Conservation (phyloP, 2,797 vertebrate genomes). For the Melanogrammus aeglefinus region DNA sequence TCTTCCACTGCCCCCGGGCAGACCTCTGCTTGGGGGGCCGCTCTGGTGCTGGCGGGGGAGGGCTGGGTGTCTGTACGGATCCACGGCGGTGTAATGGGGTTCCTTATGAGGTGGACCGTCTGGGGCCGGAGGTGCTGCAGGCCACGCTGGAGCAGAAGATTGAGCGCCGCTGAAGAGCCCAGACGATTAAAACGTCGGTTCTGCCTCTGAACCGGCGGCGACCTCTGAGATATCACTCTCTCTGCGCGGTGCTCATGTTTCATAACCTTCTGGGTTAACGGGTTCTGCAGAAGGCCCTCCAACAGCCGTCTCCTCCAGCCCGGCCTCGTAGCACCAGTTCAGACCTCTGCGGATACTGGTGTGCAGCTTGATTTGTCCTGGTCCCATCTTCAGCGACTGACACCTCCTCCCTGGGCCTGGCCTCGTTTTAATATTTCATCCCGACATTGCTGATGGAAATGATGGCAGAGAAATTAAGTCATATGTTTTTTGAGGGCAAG, state of each 20-base stretch:
- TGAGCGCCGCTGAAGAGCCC: slow-evolving; percentile 28
- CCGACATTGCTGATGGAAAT: background rate
- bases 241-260: slow-evolving; percentile 26
- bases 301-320: slow-evolving; percentile 11
- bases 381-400: background rate
- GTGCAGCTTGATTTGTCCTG: background rate
- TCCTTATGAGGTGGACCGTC: slow-evolving; percentile 29
- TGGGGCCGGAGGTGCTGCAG: slow-evolving; percentile 21
- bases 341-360: background rate
- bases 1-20: background rate
- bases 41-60: background rate
- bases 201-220: slow-evolving; percentile 33
- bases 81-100: background rate
- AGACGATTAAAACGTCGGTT: slow-evolving; percentile 40
- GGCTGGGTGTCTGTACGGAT: slow-evolving; percentile 19
- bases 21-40: background rate
- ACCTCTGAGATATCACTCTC: slow-evolving; percentile 48
- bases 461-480: background rate
- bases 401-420: background rate
- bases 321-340: background rate
- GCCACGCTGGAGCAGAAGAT: slow-evolving; percentile 25
- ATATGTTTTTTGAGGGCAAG: background rate
- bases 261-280: slow-evolving; percentile 35
- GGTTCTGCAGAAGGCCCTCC: slow-evolving; percentile 15
- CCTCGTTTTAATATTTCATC: background rate